A percentile compares a stretch with the other conserved stretches of the same genome.
phyloP scores from a whole-genome alignment of 2,888 invertebrate species.

The Melanotus villosus region DNA sequence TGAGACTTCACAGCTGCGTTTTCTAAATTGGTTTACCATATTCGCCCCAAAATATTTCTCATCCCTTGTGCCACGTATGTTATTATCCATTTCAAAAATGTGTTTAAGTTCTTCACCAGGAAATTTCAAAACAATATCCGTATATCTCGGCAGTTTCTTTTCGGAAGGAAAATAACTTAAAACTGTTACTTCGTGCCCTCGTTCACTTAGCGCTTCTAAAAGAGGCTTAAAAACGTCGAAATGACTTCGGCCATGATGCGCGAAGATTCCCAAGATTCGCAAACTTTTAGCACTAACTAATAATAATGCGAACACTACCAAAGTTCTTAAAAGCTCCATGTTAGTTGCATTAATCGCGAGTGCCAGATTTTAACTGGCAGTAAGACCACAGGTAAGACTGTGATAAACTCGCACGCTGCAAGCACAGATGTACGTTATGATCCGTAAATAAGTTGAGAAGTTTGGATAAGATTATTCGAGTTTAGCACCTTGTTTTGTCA shows the following conservation, averaged over 20 bases:
- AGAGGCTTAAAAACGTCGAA: slow-evolving; percentile 76
- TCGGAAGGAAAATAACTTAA: slow-evolving; percentile 76
- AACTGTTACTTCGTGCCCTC: slow-evolving; percentile 79
- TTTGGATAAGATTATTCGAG: too few species aligned
- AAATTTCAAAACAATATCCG: slow-evolving; percentile 71
- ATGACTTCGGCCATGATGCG: slow-evolving; percentile 81
- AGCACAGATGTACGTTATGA: neutral
- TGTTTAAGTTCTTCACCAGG: neutral
- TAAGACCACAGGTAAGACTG: neutral
- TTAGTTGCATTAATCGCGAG: neutral
- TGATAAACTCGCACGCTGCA: too few species aligned
- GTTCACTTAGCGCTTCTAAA: slow-evolving; percentile 72
- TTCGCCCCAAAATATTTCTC: slow-evolving; percentile 6
- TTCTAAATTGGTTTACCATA: slow-evolving; percentile 22
- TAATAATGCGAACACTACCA: neutral
- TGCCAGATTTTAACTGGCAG: neutral
- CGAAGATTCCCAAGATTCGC: slow-evolving; percentile 77
- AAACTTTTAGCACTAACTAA: slow-evolving; percentile 17
- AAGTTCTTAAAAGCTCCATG: neutral
- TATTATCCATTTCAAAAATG: neutral
- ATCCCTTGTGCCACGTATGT: neutral
- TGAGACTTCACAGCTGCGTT: slow-evolving; percentile 35
- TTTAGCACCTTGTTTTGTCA: too few species aligned
- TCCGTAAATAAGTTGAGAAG: too few species aligned
- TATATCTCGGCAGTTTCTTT: slow-evolving; percentile 71